Evolutionary conservation across 1,140 invertebrate genomes (phyloP).

Genomic region (Pantala flavescens): DNA sequence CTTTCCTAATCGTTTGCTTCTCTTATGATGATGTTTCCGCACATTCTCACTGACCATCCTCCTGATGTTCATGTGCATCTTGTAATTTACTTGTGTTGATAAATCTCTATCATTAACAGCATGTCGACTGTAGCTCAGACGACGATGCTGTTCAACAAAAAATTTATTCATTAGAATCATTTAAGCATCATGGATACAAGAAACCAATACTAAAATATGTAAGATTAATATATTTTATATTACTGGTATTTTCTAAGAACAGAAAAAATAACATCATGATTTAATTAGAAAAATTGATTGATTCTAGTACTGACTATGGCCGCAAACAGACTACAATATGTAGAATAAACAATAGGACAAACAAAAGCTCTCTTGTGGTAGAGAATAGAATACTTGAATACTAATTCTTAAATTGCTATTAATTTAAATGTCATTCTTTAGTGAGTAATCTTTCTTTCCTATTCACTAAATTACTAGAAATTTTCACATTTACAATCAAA

Average conservation of each 20-base stretch:
- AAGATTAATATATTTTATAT: background rate
- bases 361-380: no score
- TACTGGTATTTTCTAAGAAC: background rate
- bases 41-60: constrained; percentile 66
- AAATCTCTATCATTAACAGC: constrained; percentile 80
- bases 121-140: constrained; percentile 80
- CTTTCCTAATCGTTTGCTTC: constrained; percentile 61
- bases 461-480: no score
- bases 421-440: no score
- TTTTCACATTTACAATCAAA: no score
- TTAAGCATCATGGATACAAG: background rate
- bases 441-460: no score
- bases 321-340: no score
- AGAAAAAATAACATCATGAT: background rate
- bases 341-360: no score
- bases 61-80: constrained; percentile 82
- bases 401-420: no score
- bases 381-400: no score
- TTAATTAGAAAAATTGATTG: background rate
- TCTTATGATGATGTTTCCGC: constrained; percentile 67
- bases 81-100: constrained; percentile 77
- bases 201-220: background rate
- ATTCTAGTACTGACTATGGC: no score
- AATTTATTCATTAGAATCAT: constrained; percentile 1
- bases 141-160: constrained; percentile 74